Evolutionary conservation across 64 coral and sea anemone genomes (phyloP), one percentile per base, ranked within the genome.

Genomic region (Montipora capricornis): DNA sequence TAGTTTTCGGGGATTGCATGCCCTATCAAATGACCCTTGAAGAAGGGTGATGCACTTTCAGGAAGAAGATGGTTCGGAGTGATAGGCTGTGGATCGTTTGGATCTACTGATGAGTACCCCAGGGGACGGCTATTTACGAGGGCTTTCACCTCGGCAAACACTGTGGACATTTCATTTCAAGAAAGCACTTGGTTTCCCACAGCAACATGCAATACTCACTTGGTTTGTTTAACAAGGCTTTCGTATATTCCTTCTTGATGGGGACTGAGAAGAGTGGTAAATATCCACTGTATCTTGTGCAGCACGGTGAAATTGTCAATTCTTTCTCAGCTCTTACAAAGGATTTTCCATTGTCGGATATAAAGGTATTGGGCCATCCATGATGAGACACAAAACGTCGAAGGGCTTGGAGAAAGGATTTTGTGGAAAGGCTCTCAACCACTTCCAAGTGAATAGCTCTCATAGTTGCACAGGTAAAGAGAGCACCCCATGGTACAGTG

Each of bases 41-140:
- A 20, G 57, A 69, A 68, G 14, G 64, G 24, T 11, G 81, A 84
- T n/a, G 81, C 17, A 44, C 53, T n/a, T 12, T 20, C 57, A 61
- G 64, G 81, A 8, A 84, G 81, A 7, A 68, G 81, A 20, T 84
- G 81, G 20, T 84, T 84, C 1, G 81, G 81, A 13, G 16, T 84
- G 51, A 84, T 16, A 8, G 81, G 81, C 44, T 69, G 20, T 7
- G 57, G 57, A 64, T 84, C 81, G 8, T 84, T 84, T 61, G 81
- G 81, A 69, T 84, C 81, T 45, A 26, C 45, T 69, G 57, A 84
- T 10, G 22, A 44, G 19, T 84, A 64, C 3, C 57, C 64, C 6
- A 84, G 81, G 8, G 81, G n/a, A n/a, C 59, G 20, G 81, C 53
- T 64, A 53, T 84, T 84, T 9, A 84, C 26, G 5, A 84, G 55